Conservation (phyloP, 92 coral and sea anemone species). For the Blastomussa wellsi region DNA sequence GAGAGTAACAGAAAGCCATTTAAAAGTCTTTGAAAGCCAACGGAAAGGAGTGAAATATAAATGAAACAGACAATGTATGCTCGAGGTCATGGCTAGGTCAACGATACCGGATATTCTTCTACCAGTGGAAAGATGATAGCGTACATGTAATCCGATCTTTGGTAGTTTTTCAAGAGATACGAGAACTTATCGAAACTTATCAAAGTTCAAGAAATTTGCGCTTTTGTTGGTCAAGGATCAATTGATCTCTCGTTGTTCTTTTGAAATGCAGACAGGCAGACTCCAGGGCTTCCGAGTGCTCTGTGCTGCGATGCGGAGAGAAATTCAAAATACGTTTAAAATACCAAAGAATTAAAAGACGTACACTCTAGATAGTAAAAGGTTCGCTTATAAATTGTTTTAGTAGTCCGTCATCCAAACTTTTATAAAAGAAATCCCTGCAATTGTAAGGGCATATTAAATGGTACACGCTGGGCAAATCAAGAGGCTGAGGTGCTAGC, state of each 20-base stretch:
- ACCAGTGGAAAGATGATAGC: neutral
- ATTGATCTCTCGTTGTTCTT: neutral
- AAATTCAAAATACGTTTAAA: conserved; percentile 19
- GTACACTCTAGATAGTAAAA: neutral
- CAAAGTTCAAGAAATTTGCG: neutral
- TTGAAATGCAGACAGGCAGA: conserved; percentile 13
- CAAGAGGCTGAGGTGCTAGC: neutral
- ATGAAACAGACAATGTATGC: conserved; percentile 2
- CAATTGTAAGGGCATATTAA: neutral
- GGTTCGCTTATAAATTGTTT: neutral
- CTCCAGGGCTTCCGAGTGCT: conserved; percentile 39
- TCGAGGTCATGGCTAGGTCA: neutral
- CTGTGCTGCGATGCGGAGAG: conserved; percentile 3
- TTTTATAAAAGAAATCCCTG: neutral
- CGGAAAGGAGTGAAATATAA: neutral
- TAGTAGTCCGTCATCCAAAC: neutral
- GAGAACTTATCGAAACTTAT: neutral
- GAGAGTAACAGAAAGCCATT: neutral
- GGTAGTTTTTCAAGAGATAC: neutral
- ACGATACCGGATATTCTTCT: neutral
- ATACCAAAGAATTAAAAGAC: neutral
- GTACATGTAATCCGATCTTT: conserved; percentile 1
- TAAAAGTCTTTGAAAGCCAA: neutral
- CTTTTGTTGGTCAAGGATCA: neutral
- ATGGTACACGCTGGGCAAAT: neutral